Base-by-base conservation (phyloP, 2,797 vertebrate genomes). In the Neomorphus geoffroyi region DNA sequence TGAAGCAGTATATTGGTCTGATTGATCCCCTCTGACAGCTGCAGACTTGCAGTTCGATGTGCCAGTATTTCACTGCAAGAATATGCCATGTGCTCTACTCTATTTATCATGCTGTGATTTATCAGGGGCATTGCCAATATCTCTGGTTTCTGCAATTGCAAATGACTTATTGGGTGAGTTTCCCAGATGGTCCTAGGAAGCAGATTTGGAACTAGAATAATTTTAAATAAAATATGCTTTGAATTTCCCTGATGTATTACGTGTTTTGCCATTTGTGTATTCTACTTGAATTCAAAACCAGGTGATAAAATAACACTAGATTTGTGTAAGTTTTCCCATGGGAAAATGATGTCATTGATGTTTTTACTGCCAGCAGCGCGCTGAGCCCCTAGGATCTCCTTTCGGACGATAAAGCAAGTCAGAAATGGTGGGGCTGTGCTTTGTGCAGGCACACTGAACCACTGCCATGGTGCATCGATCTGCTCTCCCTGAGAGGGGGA, bases 201-300 rank as follows among this genome's bases (percentile, higher is more conserved):
- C 37, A n/a, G 53, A 32, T 66, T 71, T 73, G 48, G 45, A 80
- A 56, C 28, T 28, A n/a, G 39, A 62, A 53, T 84, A 0, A 17
- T 71, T 92, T 70, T 60, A 91, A 93, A 94, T 93, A 94, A 93
- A 92, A 71, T 15, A 73, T 0, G 4, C 48, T 79, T 85, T 71
- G 51, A 15, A 73, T 58, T 65, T 56, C 66, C 18, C 33, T 56
- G 16, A 4, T 56, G 32, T 10, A 5, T 73, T 66, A 9, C n/a
- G 71, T 62, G 7, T 84, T 14, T 72, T 66, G 6, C 11, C 21
- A 4, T 48, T 21, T 64, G 30, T 5, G 1, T 3, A 0, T 54
- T 10, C 11, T 41, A 9, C 41, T 43, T 65, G 22, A 23, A 10
- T 74, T 53, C 57, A 18, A 15, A 33, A 32, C 35, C 23, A 10